Percentiles rank a stretch among this genome's conserved stretches.
Evolutionary conservation across 1,140 invertebrate species (phyloP).

Genomic region (Mya arenaria): DNA sequence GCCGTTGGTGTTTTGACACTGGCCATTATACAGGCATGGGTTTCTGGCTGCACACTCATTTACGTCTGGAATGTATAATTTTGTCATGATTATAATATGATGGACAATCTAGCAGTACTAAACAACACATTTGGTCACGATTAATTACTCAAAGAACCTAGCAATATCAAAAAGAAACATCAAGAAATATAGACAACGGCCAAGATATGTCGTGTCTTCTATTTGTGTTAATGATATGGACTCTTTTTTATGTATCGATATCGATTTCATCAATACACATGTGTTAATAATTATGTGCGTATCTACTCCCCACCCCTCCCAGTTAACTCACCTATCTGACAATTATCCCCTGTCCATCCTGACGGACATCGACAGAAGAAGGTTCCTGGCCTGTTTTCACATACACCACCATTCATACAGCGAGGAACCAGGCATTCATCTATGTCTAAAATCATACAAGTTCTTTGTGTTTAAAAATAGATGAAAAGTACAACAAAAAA

Average conservation of each 20-base stretch:
- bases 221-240: no score
- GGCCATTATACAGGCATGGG: constrained; percentile 41
- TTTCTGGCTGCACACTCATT: constrained; percentile 48
- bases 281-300: no score
- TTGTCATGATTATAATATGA: no score
- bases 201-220: no score
- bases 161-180: no score
- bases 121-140: no score
- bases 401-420: constrained; percentile 45
- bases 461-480: not conserved
- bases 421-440: constrained; percentile 44
- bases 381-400: constrained; percentile 14
- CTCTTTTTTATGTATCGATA: no score
- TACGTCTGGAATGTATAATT: constrained; percentile 47
- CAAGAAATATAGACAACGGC: no score
- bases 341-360: constrained; percentile 51
- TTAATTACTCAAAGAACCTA: no score
- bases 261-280: no score
- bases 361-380: constrained; percentile 46
- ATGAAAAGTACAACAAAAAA: not conserved
- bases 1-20: constrained; percentile 44
- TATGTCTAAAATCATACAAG: constrained; percentile 36
- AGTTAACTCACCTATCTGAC: constrained; percentile 26
- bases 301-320: no score
- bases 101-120: no score